These are phyloP conservation scores for Clarias magur DNA, from an alignment of 2,113 vertebrate genomes.

Conservation along the genomic window DNA sequence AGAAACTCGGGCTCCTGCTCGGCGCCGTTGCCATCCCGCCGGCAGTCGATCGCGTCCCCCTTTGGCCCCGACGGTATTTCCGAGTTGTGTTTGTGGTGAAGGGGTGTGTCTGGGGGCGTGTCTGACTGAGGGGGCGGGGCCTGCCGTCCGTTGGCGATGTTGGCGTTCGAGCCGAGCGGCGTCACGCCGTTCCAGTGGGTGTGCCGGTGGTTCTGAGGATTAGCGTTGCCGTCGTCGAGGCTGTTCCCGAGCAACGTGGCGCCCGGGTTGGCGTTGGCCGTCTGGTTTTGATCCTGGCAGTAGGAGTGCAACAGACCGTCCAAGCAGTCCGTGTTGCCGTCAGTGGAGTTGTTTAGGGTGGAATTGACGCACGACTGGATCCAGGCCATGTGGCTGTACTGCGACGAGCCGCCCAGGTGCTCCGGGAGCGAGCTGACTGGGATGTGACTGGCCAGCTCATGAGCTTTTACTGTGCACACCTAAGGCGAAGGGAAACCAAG, in stretches of 20 bases:
- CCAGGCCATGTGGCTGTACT: constrained; percentile 80
- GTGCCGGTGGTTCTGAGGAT: constrained; percentile 71
- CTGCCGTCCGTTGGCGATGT: constrained; percentile 68
- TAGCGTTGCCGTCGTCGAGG: constrained; percentile 75
- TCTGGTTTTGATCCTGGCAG: constrained; percentile 67
- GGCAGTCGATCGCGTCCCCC: constrained; percentile 15
- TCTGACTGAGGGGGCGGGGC: constrained; percentile 78
- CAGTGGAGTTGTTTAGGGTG: constrained; percentile 61
- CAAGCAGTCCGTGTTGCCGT: constrained; percentile 73
- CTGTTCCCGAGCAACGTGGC: constrained; percentile 35
- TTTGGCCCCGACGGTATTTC: constrained; percentile 19
- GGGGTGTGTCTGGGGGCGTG: constrained; percentile 75
- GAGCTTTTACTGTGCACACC: constrained; percentile 80
- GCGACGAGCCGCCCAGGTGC: constrained; percentile 76
- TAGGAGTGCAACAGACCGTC: constrained; percentile 77
- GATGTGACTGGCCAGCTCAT: constrained; percentile 77
- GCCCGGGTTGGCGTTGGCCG: constrained; percentile 58
- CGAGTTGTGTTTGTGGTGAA: constrained; percentile 62
- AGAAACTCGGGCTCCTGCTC: constrained; percentile 47
- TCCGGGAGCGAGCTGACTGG: constrained; percentile 78
- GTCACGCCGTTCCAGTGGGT: constrained; percentile 78
- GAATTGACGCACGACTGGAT: constrained; percentile 80
- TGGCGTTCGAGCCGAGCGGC: constrained; percentile 64
- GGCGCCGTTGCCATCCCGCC: constrained; percentile 31
- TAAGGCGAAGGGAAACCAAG: neutral